Base-by-base conservation (phyloP, 64 coral and sea anemone genomes). In the Montipora sp. region DNA sequence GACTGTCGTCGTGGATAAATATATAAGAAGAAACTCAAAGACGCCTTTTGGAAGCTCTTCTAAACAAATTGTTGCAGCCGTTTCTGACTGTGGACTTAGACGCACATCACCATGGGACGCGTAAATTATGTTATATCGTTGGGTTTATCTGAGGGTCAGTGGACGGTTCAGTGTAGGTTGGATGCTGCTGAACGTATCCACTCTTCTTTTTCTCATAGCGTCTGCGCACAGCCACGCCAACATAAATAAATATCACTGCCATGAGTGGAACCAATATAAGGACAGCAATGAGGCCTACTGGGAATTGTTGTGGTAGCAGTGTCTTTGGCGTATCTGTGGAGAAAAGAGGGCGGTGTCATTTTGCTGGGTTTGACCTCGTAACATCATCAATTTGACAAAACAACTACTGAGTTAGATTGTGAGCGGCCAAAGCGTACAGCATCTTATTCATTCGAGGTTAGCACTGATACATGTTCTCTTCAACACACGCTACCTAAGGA, bases 201-300 rank as follows among this genome's bases (percentile, higher is more conserved):
- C 63, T 71, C n/a, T 69, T 85, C 82, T 71, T 85, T 36, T 85
- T 18, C 46, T 51, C 19, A 13, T 51, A 71, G 45, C 65, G 82
- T 63, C 82, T 85, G 65, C 82, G 82, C 44, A 85, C 44, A 69
- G 45, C 18, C 3, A 85, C 45, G 18, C 63, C 82, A 18, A 70
- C 18, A 44, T 85, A 85, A 47, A 85, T 85, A 71, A 85, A 71
- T 45, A 68, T 15, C 5, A 85, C 18, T 4, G 82, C 82, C 6
- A 20, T 19, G 2, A 85, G 46, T 49, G 82, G 82, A 59, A 85
- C 82, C 65, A 85, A 85, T 68, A 85, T 44, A 19, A 85, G 63
- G 47, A 22, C 44, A 51, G 82, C 82, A 85, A 85, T 51, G 82
- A 51, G 63, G 19, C 82, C 82, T 48, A 12, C 61, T 4, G 82